Conservation (phyloP, 2,888 invertebrate genomes). For the Ochlodes sylvanus region DNA sequence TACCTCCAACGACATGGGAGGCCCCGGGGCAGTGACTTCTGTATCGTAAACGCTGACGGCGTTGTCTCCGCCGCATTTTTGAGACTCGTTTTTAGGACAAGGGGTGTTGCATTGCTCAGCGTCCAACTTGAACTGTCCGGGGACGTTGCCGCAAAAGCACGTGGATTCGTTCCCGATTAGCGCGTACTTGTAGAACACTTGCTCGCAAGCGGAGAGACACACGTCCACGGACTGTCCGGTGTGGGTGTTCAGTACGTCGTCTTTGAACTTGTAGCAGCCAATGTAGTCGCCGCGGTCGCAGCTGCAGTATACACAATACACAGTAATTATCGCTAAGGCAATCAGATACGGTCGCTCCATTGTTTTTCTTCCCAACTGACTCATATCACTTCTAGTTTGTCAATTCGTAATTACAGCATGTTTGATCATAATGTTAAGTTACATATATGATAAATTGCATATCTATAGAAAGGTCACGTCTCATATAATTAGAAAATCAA, state of each 20-base stretch:
- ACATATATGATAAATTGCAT: neutral
- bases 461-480: neutral
- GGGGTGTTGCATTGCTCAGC: conserved; percentile 79
- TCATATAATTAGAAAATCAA: conserved; percentile 5
- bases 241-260: conserved; percentile 71
- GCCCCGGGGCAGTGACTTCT: conserved; percentile 87
- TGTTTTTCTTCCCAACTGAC: conserved; percentile 61
- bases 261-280: conserved; percentile 71
- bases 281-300: conserved; percentile 75
- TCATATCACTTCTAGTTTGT: conserved; percentile 41
- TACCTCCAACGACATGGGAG: conserved; percentile 87
- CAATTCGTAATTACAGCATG: conserved; percentile 9
- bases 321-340: conserved; percentile 6
- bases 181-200: conserved; percentile 77
- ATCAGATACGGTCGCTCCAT: conserved; percentile 59
- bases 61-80: conserved; percentile 88
- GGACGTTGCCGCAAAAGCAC: conserved; percentile 76
- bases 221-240: conserved; percentile 79
- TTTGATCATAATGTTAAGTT: neutral
- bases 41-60: conserved; percentile 89
- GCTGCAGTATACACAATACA: conserved; percentile 40
- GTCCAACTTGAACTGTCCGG: conserved; percentile 74
- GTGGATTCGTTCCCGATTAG: conserved; percentile 73
- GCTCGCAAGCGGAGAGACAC: conserved; percentile 76
- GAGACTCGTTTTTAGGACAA: conserved; percentile 86